Evolutionary conservation across 37 sponge, comb jelly and placozoan species (phyloP), one percentile per base, ranked within the genome.

Genomic region (Cladorhizidae sp.): DNA sequence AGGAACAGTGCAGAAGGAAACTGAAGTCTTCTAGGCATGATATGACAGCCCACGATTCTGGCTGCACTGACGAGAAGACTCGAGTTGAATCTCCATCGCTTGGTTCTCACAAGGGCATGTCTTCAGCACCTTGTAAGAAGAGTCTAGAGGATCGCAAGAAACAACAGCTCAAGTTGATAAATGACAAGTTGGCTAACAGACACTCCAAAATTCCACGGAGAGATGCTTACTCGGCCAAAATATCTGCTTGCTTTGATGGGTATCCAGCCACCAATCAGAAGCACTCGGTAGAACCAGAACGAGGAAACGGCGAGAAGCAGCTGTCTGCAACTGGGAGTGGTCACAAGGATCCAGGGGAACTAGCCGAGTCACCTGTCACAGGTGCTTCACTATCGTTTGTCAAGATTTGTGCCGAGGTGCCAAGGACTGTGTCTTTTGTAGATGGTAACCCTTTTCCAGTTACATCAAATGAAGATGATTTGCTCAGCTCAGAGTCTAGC

Each of bases 131-230:
- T 3, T 17, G 12, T 17, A 61, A 61, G 9, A 20, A 41, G 49
- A 71, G 45, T 25, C 11, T 41, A 25, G 29, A 71, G 28, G 73
- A 71, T 57, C 28, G 25, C 22, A 71, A 56, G 35, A 15, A 58
- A 39, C 18, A 58, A 23, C 80, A 79, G 39, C 70, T 79, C 38
- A 45, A 2, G 3, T 54, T 54, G 39, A 3, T 79, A 0, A 79
- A 68, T 67, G 56, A 49, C 1, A 79, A 79, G 56, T 29, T 79
- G 21, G 70, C 80, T 17, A 49, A 52, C 40, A 50, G 70, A 5
- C 80, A 68, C n/a, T 79, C 74, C 32, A 74, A 54, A 6, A 22
- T 54, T 51, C 56, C 74, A 41, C 74, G 36, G 17, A 74, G 49
- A 42, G 67, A 65, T 2, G 11, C 67, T 65, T 32, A 33, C 31